Evolutionary conservation across 2,113 vertebrate genomes (phyloP).

Genomic region (Campylomormyrus numenius): DNA sequence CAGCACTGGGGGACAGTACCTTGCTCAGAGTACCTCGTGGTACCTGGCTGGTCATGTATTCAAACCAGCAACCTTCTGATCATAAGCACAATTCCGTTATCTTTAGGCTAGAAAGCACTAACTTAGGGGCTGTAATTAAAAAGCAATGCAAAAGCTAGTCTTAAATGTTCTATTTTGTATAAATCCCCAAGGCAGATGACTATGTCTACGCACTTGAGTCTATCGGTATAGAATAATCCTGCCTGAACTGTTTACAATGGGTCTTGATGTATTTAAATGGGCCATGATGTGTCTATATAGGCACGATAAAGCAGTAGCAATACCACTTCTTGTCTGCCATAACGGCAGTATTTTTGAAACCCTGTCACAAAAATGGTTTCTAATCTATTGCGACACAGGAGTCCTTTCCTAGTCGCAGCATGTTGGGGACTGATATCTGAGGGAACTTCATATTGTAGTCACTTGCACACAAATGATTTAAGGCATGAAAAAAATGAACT

Average conservation of each 20-base stretch:
- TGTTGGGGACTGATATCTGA: neutral
- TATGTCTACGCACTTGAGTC: neutral
- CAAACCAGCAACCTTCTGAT: neutral
- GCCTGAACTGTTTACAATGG: neutral
- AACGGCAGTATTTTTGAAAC: neutral
- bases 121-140: neutral
- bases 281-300: neutral
- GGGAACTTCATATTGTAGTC: neutral
- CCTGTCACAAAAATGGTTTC: neutral
- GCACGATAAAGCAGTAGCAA: neutral
- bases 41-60: neutral
- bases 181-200: neutral
- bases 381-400: neutral
- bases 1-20: neutral
- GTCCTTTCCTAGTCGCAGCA: neutral
- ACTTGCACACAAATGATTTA: slow-evolving; percentile 3
- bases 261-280: neutral
- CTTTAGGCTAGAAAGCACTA: neutral
- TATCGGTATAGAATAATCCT: neutral
- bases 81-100: neutral
- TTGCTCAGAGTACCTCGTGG: neutral
- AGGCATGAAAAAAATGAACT: neutral
- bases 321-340: neutral
- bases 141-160: neutral
- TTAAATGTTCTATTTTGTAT: neutral